Conservation (phyloP, 2,797 vertebrate genomes). For the Melanotaenia trifasciata region DNA sequence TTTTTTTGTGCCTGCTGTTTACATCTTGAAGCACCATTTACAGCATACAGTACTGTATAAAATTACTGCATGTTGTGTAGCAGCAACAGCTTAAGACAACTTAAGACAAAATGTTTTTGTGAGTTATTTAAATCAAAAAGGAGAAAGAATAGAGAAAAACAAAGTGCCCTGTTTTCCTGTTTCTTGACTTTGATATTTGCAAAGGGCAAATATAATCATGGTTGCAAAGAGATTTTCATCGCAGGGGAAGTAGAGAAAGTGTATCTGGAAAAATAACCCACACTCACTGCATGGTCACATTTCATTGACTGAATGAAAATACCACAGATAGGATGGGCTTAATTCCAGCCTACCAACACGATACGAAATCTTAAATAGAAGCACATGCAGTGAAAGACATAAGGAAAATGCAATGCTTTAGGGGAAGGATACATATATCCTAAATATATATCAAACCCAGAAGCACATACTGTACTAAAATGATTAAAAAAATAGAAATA, state of each 20-base stretch:
- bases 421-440: too few relatives aligned
- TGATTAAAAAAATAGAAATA: too few relatives aligned
- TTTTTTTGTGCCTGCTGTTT: conserved; percentile 1
- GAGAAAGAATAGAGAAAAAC: not conserved
- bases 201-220: conserved; percentile 6
- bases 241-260: conserved; percentile 35
- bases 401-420: too few relatives aligned
- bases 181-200: conserved; percentile 12
- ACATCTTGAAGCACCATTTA: not conserved
- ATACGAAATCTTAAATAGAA: conserved; percentile 37
- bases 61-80: not conserved
- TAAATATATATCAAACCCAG: too few relatives aligned
- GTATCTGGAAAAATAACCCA: conserved; percentile 48
- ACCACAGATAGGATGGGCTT: conserved; percentile 56
- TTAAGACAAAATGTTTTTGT: not conserved
- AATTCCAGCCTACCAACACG: conserved; percentile 17
- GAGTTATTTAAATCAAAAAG: too few relatives aligned
- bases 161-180: not conserved
- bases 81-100: not conserved
- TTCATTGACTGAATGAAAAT: conserved; percentile 66
- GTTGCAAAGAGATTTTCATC: conserved; percentile 28
- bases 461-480: too few relatives aligned
- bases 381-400: conserved; percentile 26
- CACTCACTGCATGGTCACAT: conserved; percentile 40
- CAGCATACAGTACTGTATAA: not conserved